Conservation (phyloP, 2,888 invertebrate genomes). For the Melanophora roralis region DNA sequence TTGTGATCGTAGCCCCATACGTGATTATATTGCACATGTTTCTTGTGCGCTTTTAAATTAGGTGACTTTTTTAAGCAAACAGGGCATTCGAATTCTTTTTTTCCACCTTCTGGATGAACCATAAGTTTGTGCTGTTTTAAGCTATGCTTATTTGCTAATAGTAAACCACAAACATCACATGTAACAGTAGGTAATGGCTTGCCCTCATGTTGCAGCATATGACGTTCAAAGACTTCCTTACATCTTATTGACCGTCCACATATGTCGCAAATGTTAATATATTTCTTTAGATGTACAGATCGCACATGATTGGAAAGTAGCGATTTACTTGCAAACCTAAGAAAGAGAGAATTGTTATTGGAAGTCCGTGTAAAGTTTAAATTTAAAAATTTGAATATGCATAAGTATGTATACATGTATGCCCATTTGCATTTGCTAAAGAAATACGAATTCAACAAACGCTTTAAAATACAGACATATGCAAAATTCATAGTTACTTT, state of each 20-base stretch:
- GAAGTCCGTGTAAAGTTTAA: neutral
- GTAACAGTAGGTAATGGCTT: conserved; percentile 68
- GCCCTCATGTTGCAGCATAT: conserved; percentile 72
- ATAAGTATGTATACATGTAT: too few relatives aligned
- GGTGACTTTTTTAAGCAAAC: conserved; percentile 72
- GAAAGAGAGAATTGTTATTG: neutral
- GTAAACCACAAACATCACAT: conserved; percentile 72
- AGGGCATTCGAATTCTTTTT: conserved; percentile 70
- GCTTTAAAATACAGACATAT: too few relatives aligned
- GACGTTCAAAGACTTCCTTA: conserved; percentile 70
- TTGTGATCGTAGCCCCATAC: conserved; percentile 70
- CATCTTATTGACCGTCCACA: conserved; percentile 73
- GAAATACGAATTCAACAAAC: too few relatives aligned
- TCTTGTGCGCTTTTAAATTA: conserved; percentile 69
- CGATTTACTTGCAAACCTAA: conserved; percentile 71
- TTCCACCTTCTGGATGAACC: conserved; percentile 70
- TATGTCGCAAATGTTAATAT: conserved; percentile 74
- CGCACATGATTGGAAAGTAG: conserved; percentile 71
- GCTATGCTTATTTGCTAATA: conserved; percentile 71
- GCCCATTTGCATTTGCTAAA: too few relatives aligned
- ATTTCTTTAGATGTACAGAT: conserved; percentile 71
- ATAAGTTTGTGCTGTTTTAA: conserved; percentile 73
- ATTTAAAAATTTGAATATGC: too few relatives aligned
- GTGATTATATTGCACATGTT: conserved; percentile 72
- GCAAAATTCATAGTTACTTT: too few relatives aligned